A percentile compares a stretch with the other conserved stretches of the same genome.
phyloP scores from a whole-genome alignment of 2,888 invertebrate species.

The Pediacus dermestoides region DNA sequence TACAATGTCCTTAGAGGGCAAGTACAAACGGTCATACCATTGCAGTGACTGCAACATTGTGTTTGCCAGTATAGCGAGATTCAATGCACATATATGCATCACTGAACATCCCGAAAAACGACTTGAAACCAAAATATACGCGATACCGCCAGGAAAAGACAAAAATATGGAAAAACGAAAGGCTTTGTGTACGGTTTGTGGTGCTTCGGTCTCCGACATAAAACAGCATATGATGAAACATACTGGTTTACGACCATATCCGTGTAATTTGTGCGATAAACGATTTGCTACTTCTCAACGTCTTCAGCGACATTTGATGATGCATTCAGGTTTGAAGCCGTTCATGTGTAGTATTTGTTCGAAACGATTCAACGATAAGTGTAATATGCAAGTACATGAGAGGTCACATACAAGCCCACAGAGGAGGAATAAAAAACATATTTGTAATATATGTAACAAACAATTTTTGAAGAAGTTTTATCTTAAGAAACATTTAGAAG shows the following conservation, averaged over 20 bases:
- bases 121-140: constrained; percentile 28
- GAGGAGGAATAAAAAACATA: constrained; percentile 38
- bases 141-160: constrained; percentile 34
- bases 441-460: constrained; percentile 37
- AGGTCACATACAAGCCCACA: constrained; percentile 39
- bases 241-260: constrained; percentile 32
- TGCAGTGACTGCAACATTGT: constrained; percentile 33
- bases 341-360: constrained; percentile 40
- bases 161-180: constrained; percentile 33
- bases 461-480: constrained; percentile 42
- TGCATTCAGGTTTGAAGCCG: constrained; percentile 38
- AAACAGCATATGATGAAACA: constrained; percentile 38
- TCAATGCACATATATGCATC: constrained; percentile 32
- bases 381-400: constrained; percentile 41
- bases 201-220: constrained; percentile 36
- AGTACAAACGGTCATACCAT: constrained; percentile 36
- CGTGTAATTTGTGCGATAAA: constrained; percentile 37
- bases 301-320: constrained; percentile 34
- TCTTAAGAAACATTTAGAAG: constrained; percentile 39
- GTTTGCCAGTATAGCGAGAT: constrained; percentile 33
- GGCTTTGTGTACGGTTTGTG: constrained; percentile 37
- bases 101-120: constrained; percentile 19
- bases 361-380: constrained; percentile 39
- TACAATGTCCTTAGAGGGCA: constrained; percentile 36
- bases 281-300: constrained; percentile 33